Evolutionary conservation across 2,113 vertebrate species (phyloP).

Genomic region (Hippocampus guttulatus): DNA sequence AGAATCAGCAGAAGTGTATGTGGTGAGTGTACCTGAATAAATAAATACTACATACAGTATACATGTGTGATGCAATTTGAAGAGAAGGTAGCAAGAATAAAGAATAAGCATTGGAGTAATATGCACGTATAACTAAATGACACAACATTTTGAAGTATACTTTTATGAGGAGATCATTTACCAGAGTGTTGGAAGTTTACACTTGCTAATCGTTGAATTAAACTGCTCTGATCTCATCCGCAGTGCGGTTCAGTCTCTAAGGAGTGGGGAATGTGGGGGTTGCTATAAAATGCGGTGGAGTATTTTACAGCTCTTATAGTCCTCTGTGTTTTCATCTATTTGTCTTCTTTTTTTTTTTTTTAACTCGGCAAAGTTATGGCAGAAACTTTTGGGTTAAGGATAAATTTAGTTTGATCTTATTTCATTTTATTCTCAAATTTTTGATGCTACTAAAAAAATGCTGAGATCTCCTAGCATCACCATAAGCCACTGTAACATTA

Average conservation of each 20-base stretch:
- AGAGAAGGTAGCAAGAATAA: background rate
- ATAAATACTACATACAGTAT: background rate
- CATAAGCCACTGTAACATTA: too few species aligned
- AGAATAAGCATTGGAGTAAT: background rate
- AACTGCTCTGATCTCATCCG: background rate
- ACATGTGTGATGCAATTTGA: background rate
- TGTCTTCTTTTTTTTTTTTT: too few species aligned
- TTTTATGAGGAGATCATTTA: background rate
- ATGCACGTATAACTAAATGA: background rate
- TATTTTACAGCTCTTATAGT: background rate
- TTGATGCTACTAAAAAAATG: too few species aligned
- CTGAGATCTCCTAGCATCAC: too few species aligned
- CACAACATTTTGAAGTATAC: background rate
- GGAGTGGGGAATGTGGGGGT: too few species aligned
- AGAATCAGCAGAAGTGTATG: background rate
- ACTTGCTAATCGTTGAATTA: background rate
- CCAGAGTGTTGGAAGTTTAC: background rate
- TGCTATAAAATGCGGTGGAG: too few species aligned
- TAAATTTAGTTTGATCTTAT: too few species aligned
- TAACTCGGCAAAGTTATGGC: too few species aligned
- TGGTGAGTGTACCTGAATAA: conserved; percentile 1
- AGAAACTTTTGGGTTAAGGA: too few species aligned
- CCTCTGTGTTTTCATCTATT: too few species aligned
- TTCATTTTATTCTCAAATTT: too few species aligned
- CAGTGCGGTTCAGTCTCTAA: too few species aligned